Base-by-base conservation (phyloP, 2,888 invertebrate genomes). In the Euclidia mi region DNA sequence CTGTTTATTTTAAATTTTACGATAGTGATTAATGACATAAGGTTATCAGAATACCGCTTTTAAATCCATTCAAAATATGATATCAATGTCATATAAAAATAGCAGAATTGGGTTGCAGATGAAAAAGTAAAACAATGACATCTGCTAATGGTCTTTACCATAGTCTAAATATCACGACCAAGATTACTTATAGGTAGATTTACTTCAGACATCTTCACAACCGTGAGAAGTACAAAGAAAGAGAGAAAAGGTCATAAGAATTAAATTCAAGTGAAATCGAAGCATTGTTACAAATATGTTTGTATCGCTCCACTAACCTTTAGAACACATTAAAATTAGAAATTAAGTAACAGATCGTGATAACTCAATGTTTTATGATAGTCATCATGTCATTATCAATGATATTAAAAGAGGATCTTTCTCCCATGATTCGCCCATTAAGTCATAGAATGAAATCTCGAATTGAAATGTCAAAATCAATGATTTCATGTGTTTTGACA, bases 291-390 rank as follows among this genome's bases (percentile, higher is more conserved):
- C 25, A 34, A 31, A 38, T 17, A 45, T 41, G 40, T 46, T 49
- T 56, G 18, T 20, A 52, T 32, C 56, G 65, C 40, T 65, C 69
- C 15, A 59, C 28, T 69, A 56, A 70, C 69, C 69, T 69, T 69
- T 58, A 38, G 29, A 14, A 38, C 10, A 29, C 37, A 38, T 38
- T 51, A 44, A 44, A 38, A 37, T 50, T 29, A 31, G 37, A 52
- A 31, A 65, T 69, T 58, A 20, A 32, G 65, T 55, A 69, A 69
- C 40, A 25, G 20, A 1, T 70, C 68, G 70, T 69, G 69, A 56
- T 70, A 51, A 4, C 31, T 28, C 51, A 53, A 65, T 51, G 57
- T 14, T 52, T 50, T 61, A 31, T 34, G 52, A 37, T 32, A 11
- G 18, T 31, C 9, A 43, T 37, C 37, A 18, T 50, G 29, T 43